Evolutionary conservation across 2,888 invertebrate genomes (phyloP), one percentile per base, ranked within the genome.

Genomic region (Dermolepida albohirtum): DNA sequence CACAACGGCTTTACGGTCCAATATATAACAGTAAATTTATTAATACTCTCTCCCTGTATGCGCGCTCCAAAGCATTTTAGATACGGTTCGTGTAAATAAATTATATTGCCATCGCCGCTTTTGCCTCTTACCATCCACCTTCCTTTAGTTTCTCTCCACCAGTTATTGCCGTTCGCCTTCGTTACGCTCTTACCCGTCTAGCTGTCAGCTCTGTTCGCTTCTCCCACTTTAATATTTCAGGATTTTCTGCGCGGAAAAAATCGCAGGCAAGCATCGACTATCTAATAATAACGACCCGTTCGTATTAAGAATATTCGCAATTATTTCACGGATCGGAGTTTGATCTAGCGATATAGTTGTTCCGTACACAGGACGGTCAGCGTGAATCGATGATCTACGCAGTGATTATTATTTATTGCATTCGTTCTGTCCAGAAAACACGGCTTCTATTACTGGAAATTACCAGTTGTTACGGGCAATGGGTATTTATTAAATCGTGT

Each of bases 11-110:
- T 77, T 76, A 77, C 72, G 72, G 75, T 70, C 74, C 72, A 74
- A 76, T 76, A 75, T 76, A 76, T 77, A 75, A 75, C 74, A 72
- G 76, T 71, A 70, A 74, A 76, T 76, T 76, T 76, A 76, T 76
- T 75, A 74, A 74, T 71, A 71, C 73, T 67, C 66, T 49, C 50
- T 63, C 71, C 69, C 72, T 62, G 71, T 73, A 57, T 67, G 69
- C 71, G 72, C 71, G 73, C 73, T 73, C 71, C 71, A 73, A 65
- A 71, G 62, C 64, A 55, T 64, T 69, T 67, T 59, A 69, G 54
- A 68, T 64, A 55, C 64, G 63, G 44, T 52, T 64, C 64, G 49
- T 47, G 55, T 55, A 64, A 63, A 64, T 50, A 67, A 63, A 64
- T 67, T 64, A 63, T 22, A 22, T 34, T 10, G 10, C 34, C 59